Evolutionary conservation across 2,797 vertebrate species (phyloP).

Genomic region (Apodemus agrarius): DNA sequence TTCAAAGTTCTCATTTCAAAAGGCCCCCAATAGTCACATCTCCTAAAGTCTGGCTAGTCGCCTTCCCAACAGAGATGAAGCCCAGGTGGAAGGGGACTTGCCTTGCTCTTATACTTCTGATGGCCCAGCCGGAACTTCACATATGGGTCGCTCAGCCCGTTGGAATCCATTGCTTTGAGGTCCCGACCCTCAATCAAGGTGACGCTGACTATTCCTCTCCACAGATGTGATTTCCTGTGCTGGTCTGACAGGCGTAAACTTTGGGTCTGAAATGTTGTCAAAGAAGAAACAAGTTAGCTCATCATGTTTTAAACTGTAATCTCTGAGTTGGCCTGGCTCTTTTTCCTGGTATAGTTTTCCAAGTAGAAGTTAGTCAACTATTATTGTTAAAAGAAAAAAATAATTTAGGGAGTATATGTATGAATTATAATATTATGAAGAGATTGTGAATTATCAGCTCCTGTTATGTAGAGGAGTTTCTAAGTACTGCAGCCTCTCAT

Average conservation of each 20-base stretch:
- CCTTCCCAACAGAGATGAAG: not conserved
- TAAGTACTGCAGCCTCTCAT: not conserved
- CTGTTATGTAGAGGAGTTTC: not conserved
- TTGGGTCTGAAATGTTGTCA: slow-evolving; percentile 91
- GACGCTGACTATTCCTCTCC: slow-evolving; percentile 97
- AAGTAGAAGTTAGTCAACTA: not conserved
- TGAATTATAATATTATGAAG: slow-evolving; percentile 28
- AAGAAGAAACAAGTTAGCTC: slow-evolving; percentile 72
- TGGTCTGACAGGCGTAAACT: slow-evolving; percentile 95
- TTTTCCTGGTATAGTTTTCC: not conserved
- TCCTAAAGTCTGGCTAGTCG: not conserved
- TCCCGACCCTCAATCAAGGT: slow-evolving; percentile 95
- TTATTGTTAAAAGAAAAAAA: not conserved
- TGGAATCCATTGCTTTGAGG: slow-evolving; percentile 96
- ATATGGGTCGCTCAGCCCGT: slow-evolving; percentile 96
- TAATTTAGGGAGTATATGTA: slow-evolving; percentile 1
- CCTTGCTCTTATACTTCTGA: slow-evolving; percentile 99
- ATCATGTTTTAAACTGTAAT: slow-evolving; percentile 40
- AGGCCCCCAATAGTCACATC: not conserved
- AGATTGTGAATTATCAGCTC: not conserved
- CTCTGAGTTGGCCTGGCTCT: not conserved
- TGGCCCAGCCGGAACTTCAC: slow-evolving; percentile 97
- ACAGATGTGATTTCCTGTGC: slow-evolving; percentile 96
- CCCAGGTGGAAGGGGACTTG: slow-evolving; percentile 72
- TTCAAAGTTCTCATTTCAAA: slow-evolving; percentile 18